Base-by-base conservation (phyloP, 1,140 invertebrate genomes). In the Holcopasites calliopsidis region DNA sequence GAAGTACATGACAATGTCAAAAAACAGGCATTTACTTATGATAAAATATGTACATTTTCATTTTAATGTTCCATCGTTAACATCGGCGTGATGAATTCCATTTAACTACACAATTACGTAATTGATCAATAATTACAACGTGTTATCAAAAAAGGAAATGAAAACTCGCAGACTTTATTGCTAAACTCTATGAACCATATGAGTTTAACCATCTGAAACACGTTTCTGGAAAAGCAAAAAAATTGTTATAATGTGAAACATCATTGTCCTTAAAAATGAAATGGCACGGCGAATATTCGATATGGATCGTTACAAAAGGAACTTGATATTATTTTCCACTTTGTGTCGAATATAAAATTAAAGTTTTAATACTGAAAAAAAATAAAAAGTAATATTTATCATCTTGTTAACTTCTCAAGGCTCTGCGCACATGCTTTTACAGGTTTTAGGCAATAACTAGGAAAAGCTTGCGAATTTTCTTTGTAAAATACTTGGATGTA, bases 1-100 rank as follows among this genome's bases (percentile, higher is more conserved):
- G 52, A 69, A 75, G 69, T 75, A 75, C 62, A 75, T 69, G 33
- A 68, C 33, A 69, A 57, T 68, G 57, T 69, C 13, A n/a, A 11
- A 69, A 75, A 69, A 68, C 52, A 58, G 31, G 50, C 28, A 7
- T 75, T 68, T 58, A 49, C 54, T 69, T 75, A 69, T 6, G 33
- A 40, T 57, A 35, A n/a, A 35, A 31, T 73, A 73, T 73, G 5
- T 73, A 73, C 71, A 73, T 55, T 65, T 33, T 44, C 55, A 52
- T 13, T 66, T 73, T 65, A 11, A 73, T 33, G 31, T 44, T 55
- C 62, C 38, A 44, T 52, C 26, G 6, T 21, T 73, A 66, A 73
- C 50, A 73, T 54, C 28, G 26, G 61, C 60, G 23, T 71, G 35
- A 71, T 52, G 7, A 40, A 33, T 44, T 66, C 66, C 40, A 55